phyloP scores from a whole-genome alignment of 2,888 invertebrate species.

The Nasonovia ribisnigri region DNA sequence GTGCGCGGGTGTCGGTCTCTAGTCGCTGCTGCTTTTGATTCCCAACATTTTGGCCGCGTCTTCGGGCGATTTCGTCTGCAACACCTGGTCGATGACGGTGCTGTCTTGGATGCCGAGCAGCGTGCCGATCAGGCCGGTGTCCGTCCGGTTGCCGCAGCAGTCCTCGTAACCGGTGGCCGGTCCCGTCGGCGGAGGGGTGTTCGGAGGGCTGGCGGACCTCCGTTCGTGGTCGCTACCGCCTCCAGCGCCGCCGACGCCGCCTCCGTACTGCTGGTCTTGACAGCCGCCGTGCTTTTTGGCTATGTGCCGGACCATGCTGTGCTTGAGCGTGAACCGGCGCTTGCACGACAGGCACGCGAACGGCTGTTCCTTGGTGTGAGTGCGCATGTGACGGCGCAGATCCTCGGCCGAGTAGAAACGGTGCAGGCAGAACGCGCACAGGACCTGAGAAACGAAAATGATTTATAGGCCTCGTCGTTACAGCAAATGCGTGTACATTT shows the following conservation, averaged over 20 bases:
- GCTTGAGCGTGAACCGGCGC: slow-evolving; percentile 90
- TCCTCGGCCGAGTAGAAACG: slow-evolving; percentile 97
- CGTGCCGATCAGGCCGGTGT: slow-evolving; percentile 85
- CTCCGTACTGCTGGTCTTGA: slow-evolving; percentile 66
- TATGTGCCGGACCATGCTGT: slow-evolving; percentile 90
- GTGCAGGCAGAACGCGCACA: slow-evolving; percentile 92
- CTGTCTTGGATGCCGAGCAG: slow-evolving; percentile 89
- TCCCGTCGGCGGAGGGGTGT: slow-evolving; percentile 70
- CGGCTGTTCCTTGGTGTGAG: slow-evolving; percentile 92
- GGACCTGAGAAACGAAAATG: slow-evolving; percentile 73
- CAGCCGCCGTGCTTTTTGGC: slow-evolving; percentile 84
- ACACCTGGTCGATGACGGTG: slow-evolving; percentile 85
- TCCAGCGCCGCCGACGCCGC: slow-evolving; percentile 67
- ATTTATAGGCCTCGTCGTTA: neutral
- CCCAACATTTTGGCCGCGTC: slow-evolving; percentile 91
- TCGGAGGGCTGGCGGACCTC: neutral
- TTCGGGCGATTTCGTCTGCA: slow-evolving; percentile 81
- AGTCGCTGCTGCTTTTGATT: slow-evolving; percentile 76
- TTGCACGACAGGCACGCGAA: slow-evolving; percentile 92
- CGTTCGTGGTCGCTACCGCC: slow-evolving; percentile 32
- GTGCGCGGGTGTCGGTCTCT: neutral
- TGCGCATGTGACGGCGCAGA: slow-evolving; percentile 91
- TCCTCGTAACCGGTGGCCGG: neutral
- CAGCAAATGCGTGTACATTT: neutral
- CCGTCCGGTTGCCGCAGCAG: slow-evolving; percentile 74